Conservation (phyloP, 2,888 invertebrate species). For the Syrista parreyssii region DNA sequence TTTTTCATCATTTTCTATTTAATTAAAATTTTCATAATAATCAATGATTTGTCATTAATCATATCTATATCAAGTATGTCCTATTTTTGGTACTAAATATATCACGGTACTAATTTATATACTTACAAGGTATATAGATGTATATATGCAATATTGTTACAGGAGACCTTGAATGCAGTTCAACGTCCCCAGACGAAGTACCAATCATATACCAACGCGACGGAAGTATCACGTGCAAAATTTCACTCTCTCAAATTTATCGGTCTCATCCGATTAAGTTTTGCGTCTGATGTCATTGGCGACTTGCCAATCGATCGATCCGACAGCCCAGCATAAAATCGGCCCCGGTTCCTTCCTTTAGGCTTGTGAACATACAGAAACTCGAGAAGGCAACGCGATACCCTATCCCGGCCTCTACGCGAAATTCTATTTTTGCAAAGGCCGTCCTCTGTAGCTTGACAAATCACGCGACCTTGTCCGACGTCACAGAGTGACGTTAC, state of each 20-base stretch:
- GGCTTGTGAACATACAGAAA: not conserved
- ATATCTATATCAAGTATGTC: too few species aligned
- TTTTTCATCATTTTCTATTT: too few species aligned
- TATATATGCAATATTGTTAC: not conserved
- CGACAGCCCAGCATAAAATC: not conserved
- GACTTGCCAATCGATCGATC: not conserved
- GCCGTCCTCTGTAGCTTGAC: not conserved
- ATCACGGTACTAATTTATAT: too few species aligned
- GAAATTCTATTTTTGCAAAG: conserved; percentile 7
- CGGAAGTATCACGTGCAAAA: not conserved
- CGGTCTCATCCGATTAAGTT: not conserved
- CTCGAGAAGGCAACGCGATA: not conserved
- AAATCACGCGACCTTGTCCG: conserved; percentile 1
- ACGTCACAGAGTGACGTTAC: not conserved
- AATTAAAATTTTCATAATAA: too few species aligned
- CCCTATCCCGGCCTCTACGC: not conserved
- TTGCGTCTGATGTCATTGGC: not conserved
- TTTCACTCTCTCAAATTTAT: not conserved
- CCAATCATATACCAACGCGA: not conserved
- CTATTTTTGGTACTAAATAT: not conserved
- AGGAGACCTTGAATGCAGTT: not conserved
- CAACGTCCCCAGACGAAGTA: not conserved
- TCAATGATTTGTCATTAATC: too few species aligned
- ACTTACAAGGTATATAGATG: too few species aligned
- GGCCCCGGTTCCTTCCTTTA: not conserved